Conservation (phyloP, 2,797 vertebrate genomes). For the Tamandua tetradactyla region DNA sequence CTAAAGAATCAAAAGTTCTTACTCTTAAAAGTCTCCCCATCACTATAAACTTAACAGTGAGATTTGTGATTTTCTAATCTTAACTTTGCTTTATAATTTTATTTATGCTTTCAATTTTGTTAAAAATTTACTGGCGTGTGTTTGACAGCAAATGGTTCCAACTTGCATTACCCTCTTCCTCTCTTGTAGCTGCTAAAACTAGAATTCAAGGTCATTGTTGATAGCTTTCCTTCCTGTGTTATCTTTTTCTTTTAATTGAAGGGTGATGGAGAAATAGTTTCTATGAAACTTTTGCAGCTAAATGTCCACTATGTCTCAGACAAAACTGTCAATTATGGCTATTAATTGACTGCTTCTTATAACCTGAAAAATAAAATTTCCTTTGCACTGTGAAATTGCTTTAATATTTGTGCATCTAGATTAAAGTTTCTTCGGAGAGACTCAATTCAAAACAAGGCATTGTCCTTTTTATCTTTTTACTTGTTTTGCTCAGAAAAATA, state of each 20-base stretch:
- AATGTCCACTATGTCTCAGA: background rate
- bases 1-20: background rate
- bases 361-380: background rate
- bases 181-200: background rate
- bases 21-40: background rate
- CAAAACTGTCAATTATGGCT: background rate
- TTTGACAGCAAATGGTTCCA: background rate
- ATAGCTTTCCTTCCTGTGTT: background rate
- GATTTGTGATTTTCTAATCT: background rate
- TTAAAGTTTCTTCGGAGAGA: background rate
- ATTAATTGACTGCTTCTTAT: background rate
- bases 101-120: conserved; percentile 22
- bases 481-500: background rate
- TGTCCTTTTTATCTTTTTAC: rapidly evolving
- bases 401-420: background rate
- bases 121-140: background rate
- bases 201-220: background rate
- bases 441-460: background rate
- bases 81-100: conserved; percentile 28
- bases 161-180: background rate
- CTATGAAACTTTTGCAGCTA: background rate
- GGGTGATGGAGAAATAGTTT: background rate
- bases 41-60: background rate
- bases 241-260: background rate
- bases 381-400: background rate